A percentile compares a stretch with the other conserved stretches of the same genome.
phyloP scores from a whole-genome alignment of 2,797 vertebrate species.

The Lateolabrax maculatus region DNA sequence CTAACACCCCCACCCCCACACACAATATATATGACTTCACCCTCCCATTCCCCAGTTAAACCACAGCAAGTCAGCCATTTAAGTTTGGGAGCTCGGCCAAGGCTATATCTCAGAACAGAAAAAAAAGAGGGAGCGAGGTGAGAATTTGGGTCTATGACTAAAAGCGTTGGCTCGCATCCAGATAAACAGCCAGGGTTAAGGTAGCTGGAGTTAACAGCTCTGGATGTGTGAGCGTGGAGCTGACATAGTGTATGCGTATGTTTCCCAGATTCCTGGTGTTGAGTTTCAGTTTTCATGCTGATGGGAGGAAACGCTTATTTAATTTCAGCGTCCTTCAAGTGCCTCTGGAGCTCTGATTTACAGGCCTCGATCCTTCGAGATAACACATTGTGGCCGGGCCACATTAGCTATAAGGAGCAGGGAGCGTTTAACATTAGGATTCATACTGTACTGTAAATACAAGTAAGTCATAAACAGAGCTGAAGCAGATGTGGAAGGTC shows the following conservation, averaged over 20 bases:
- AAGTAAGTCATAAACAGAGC: conserved; percentile 52
- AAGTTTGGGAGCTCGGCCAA: conserved; percentile 74
- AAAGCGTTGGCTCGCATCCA: conserved; percentile 74
- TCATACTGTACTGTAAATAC: conserved; percentile 41
- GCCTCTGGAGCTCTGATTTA: conserved; percentile 71
- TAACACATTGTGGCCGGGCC: conserved; percentile 57
- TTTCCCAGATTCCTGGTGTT: conserved; percentile 63
- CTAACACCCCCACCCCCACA: conserved; percentile 57
- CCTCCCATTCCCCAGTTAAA: conserved; percentile 71
- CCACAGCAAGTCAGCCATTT: conserved; percentile 78
- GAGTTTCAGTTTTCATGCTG: conserved; percentile 69
- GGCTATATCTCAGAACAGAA: conserved; percentile 68
- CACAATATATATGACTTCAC: conserved; percentile 73
- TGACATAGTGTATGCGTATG: conserved; percentile 28
- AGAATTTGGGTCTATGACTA: conserved; percentile 75
- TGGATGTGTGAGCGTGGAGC: conserved; percentile 56
- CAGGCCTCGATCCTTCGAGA: conserved; percentile 61
- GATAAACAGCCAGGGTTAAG: conserved; percentile 60
- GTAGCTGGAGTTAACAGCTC: conserved; percentile 62
- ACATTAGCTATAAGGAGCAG: conserved; percentile 56
- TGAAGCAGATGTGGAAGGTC: conserved; percentile 43
- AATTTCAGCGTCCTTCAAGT: conserved; percentile 72
- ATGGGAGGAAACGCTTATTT: conserved; percentile 80
- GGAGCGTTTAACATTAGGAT: conserved; percentile 38
- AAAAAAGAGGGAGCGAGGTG: conserved; percentile 69